A percentile compares a stretch with the other conserved stretches of the same genome.
Conservation (phyloP, 2,113 vertebrate genomes). For the Geococcyx californianus region DNA sequence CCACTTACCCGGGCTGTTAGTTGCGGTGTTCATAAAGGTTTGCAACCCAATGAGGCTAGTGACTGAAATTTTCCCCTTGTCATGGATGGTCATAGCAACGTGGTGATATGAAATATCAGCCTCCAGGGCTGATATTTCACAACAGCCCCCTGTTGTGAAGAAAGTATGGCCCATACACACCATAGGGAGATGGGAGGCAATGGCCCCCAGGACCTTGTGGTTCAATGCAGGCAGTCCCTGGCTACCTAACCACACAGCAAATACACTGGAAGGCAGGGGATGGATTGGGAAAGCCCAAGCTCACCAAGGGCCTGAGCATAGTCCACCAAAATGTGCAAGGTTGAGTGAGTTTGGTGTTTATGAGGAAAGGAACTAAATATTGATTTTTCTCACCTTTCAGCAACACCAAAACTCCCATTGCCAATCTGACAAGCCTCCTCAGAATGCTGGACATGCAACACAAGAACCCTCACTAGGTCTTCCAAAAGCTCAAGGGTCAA, state of each 20-base stretch:
- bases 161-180: neutral
- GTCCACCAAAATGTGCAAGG: accelerated
- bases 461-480: neutral
- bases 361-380: neutral
- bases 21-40: conserved; percentile 68
- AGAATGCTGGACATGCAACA: neutral
- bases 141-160: neutral
- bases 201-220: neutral
- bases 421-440: neutral
- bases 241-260: neutral
- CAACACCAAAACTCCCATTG: neutral
- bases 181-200: accelerated
- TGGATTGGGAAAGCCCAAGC: neutral
- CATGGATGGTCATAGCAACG: neutral
- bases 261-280: neutral
- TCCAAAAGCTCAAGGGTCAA: neutral
- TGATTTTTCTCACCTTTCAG: neutral
- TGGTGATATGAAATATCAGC: neutral
- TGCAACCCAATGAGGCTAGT: conserved; percentile 60
- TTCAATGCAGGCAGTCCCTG: neutral
- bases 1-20: conserved; percentile 68
- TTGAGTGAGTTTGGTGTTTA: neutral
- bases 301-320: neutral
- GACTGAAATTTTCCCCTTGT: conserved; percentile 61
- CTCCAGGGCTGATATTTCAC: too few relatives aligned